Evolutionary conservation across 2,113 vertebrate species (phyloP), one percentile per base, ranked within the genome.

Genomic region (Myodes glareolus): DNA sequence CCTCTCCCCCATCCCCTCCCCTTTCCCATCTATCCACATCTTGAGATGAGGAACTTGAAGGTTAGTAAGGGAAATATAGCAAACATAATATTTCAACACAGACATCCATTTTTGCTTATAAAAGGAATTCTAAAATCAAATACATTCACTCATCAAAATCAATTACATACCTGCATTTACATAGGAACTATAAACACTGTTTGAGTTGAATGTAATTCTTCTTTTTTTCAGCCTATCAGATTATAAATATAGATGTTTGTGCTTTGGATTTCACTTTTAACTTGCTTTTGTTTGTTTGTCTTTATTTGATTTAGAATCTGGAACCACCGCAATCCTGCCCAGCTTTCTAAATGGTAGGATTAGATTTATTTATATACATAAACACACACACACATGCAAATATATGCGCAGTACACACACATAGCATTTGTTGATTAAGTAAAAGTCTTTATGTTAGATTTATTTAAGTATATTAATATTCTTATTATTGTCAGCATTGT

Each of bases 361-460:
- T 31, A 47, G 1, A 67, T 45, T 12, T 85, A 47, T 72, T 47
- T 81, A 61, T 96, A 36, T 86, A 90, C 77, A 55, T 78, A 96
- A 91, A 55, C 17, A 1, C 55, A 5, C 16, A 55, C 52, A 16
- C 52, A 58, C 58, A 58, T 21, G 5, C 58, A n/a, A n/a, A n/a
- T n/a, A n/a, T n/a, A n/a, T n/a, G n/a, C n/a, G n/a, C n/a, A n/a
- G n/a, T n/a, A n/a, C n/a, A 58, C 58, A 58, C 19, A 58, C 19
- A 58, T 81, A 94, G 76, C 52, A 95, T 94, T 95, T 94, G 86
- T 75, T 68, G 17, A 95, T 63, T 93, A 86, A 52, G 39, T 85
- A 78, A 77, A 90, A 68, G 21, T 7, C 61, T 87, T 94, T 86
- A 63, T 13, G 25, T 73, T 85, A 12, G 31, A 76, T 87, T 95